These are phyloP conservation scores for Bradynema listronoti DNA, from an alignment of 1,140 invertebrate genomes.

Conservation along the genomic window DNA sequence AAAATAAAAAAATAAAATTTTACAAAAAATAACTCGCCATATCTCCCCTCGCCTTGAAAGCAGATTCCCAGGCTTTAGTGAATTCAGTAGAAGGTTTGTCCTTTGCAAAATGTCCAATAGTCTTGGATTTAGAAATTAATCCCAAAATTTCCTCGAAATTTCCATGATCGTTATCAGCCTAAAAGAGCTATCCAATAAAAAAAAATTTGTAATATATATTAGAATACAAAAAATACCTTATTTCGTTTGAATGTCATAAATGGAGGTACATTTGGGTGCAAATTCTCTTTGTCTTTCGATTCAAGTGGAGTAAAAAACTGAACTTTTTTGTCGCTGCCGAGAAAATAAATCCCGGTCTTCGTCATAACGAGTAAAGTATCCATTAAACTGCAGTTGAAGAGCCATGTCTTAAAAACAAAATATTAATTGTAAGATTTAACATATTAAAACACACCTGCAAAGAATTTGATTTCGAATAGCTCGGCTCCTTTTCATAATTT, in stretches of 20 bases:
- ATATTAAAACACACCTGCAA: slow-evolving; percentile 30
- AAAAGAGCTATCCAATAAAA: slow-evolving; percentile 36
- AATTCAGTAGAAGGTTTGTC: slow-evolving; percentile 88
- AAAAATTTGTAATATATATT: slow-evolving; percentile 9
- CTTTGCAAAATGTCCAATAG: slow-evolving; percentile 83
- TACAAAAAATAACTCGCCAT: too few species aligned
- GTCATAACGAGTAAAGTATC: slow-evolving; percentile 88
- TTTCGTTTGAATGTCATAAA: slow-evolving; percentile 82
- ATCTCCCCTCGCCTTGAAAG: slow-evolving; percentile 70
- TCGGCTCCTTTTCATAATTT: not conserved
- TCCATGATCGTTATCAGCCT: slow-evolving; percentile 86
- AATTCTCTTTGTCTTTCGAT: slow-evolving; percentile 70
- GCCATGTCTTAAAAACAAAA: slow-evolving; percentile 71
- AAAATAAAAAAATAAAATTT: too few species aligned
- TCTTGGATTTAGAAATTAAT: slow-evolving; percentile 76
- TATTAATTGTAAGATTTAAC: not conserved
- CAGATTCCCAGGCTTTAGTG: slow-evolving; percentile 78
- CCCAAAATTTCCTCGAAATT: slow-evolving; percentile 82
- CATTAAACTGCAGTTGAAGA: slow-evolving; percentile 89
- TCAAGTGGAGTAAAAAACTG: slow-evolving; percentile 90
- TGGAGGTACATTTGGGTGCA: slow-evolving; percentile 68
- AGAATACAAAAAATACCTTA: slow-evolving; percentile 64
- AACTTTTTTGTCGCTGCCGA: slow-evolving; percentile 95
- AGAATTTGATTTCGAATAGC: slow-evolving; percentile 47
- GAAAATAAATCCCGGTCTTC: slow-evolving; percentile 74